A percentile compares a stretch with the other conserved stretches of the same genome.
These are phyloP conservation scores for Orientallactaga bullata DNA, from an alignment of 2,113 vertebrate species.

Conservation along the genomic window DNA sequence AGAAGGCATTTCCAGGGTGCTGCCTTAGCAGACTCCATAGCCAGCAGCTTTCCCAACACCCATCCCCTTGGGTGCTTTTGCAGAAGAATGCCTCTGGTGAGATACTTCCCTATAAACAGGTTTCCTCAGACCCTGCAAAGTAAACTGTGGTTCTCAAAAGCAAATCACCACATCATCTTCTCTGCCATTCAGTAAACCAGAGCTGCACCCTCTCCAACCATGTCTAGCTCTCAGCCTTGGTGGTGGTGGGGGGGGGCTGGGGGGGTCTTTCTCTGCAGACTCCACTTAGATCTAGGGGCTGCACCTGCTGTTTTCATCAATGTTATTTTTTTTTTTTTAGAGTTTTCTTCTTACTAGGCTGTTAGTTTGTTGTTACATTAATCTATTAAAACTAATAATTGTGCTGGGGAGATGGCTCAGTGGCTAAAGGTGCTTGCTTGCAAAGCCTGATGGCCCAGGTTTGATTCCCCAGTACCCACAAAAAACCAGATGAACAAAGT, in stretches of 20 bases:
- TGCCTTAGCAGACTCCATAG: background rate
- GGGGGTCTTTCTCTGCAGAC: background rate
- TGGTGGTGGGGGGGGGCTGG: too few relatives aligned
- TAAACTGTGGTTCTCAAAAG: background rate
- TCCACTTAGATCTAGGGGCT: background rate
- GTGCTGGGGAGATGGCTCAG: too few relatives aligned
- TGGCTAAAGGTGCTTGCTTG: too few relatives aligned
- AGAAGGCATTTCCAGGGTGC: background rate
- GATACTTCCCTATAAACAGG: background rate
- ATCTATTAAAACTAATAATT: background rate
- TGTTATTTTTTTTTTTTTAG: background rate
- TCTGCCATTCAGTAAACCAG: background rate
- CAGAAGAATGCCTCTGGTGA: background rate
- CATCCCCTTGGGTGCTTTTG: background rate
- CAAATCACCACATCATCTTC: background rate
- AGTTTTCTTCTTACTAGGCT: slow-evolving; percentile 30
- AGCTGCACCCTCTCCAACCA: background rate
- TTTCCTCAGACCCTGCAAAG: background rate
- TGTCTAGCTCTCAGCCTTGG: background rate
- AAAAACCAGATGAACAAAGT: too few relatives aligned
- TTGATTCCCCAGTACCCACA: too few relatives aligned
- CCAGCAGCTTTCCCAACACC: background rate
- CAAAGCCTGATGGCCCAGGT: too few relatives aligned
- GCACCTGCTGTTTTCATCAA: background rate
- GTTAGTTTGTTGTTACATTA: background rate